Percentiles rank a stretch among this genome's conserved stretches.
These are phyloP conservation scores for Gymnorhina tibicen DNA, from an alignment of 2,113 vertebrate genomes.

Conservation along the genomic window DNA sequence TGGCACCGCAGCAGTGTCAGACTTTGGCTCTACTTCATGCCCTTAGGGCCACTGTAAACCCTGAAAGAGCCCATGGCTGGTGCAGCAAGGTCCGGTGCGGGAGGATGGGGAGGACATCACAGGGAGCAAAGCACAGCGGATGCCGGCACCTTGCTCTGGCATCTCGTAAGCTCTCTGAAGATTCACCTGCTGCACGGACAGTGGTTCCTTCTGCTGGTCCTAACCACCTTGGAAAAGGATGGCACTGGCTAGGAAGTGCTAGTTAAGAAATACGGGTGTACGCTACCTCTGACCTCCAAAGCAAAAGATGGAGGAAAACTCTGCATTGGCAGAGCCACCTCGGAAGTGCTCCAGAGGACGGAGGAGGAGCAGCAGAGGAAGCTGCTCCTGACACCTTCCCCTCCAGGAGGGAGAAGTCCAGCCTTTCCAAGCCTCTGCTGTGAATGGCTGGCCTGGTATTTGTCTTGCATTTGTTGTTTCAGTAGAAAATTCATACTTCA, in stretches of 20 bases:
- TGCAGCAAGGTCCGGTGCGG: rapidly evolving
- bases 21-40: neutral
- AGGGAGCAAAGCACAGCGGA: neutral
- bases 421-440: neutral
- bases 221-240: neutral
- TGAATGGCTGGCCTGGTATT: neutral
- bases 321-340: neutral
- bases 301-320: neutral
- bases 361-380: neutral
- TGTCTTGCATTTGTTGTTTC: neutral
- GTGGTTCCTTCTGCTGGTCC: neutral
- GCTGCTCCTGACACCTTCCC: neutral
- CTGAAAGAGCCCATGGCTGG: neutral
- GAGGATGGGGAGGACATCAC: neutral
- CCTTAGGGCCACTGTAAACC: neutral
- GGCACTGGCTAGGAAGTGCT: neutral
- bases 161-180: neutral
- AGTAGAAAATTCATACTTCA: neutral
- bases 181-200: neutral
- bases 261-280: neutral
- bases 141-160: neutral
- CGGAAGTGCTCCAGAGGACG: neutral
- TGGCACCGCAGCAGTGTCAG: neutral
- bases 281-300: neutral
- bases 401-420: neutral